Evolutionary conservation across 2,113 vertebrate genomes (phyloP), one percentile per base, ranked within the genome.

Genomic region (Axis porcinus): DNA sequence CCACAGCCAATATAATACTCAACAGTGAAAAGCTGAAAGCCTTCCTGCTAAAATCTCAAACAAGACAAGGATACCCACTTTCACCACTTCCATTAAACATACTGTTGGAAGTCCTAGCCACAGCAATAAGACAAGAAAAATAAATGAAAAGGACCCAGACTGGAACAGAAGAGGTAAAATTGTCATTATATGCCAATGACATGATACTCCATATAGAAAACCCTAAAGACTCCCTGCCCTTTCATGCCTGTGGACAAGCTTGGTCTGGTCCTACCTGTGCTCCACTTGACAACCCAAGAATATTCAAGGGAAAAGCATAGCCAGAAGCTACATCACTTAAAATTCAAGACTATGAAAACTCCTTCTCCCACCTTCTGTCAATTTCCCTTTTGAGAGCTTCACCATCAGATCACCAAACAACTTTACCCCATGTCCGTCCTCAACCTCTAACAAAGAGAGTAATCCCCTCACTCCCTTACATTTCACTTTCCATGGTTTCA

Each of bases 381-480:
- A 0, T 40, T 88, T 88, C 45, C 45, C 82, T 28, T 64, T 13
- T 5, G 5, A 84, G 58, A 89, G 23, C 19, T 58, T 93, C 67
- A 89, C 76, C 13, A 55, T 40, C 54, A 55, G 19, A 25, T 83
- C 27, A 6, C 13, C 58, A 45, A 90, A 85, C 36, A 60, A 86
- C 17, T 82, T 62, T 40, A 79, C 5, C 33, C 67, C 0, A 2
- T 12, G 40, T 25, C 0, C 0, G 83, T 16, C 47, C 7, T 19
- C 28, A 36, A 47, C 45, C 70, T 54, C 27, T 8, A 50, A 30
- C 21, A 76, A 67, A 86, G 5, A 50, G 16, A 50, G 30, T 13
- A 81, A 30, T 81, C 45, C 17, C 30, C 47, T 19, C 43, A 17
- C 43, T 33, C 9, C 16, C 27, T 28, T 19, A 16, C 5, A 10